These are phyloP conservation scores for Sternarchorhynchus goeldii DNA, from an alignment of 2,797 vertebrate species.

Conservation along the genomic window DNA sequence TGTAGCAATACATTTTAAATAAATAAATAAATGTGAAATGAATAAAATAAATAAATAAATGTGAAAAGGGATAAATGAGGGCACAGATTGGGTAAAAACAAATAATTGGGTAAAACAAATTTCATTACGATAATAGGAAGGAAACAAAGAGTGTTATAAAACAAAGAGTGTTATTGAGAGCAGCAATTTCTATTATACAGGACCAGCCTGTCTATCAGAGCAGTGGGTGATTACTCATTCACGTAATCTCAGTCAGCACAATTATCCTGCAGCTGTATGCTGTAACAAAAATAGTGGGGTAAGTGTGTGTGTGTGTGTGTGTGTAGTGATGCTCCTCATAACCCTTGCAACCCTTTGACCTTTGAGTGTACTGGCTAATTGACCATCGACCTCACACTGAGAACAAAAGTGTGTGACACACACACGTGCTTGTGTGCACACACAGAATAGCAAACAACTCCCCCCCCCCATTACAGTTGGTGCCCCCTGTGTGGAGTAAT, in stretches of 20 bases:
- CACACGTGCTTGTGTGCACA: too few relatives aligned
- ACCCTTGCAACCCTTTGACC: constrained; percentile 15
- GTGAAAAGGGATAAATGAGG: too few relatives aligned
- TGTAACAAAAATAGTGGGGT: not conserved
- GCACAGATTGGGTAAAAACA: too few relatives aligned
- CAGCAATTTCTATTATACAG: not conserved
- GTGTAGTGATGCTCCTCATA: constrained; percentile 4
- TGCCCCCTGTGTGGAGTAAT: not conserved
- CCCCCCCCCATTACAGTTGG: not conserved
- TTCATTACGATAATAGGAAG: too few relatives aligned
- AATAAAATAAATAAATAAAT: too few relatives aligned
- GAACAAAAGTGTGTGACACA: not conserved
- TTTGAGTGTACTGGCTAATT: not conserved
- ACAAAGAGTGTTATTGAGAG: not conserved
- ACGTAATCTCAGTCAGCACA: not conserved
- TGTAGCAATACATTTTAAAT: too few relatives aligned
- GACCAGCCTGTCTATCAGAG: not conserved
- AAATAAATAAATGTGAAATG: too few relatives aligned
- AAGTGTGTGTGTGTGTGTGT: not conserved
- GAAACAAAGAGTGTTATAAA: not conserved
- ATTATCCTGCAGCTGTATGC: not conserved
- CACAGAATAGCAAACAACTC: not conserved
- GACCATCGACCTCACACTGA: constrained; percentile 13
- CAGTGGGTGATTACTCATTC: not conserved
- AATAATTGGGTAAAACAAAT: too few relatives aligned